Percentiles rank a stretch among this genome's conserved stretches.
phyloP scores from a whole-genome alignment of 2,888 invertebrate species.

The Trichopoda pennipes region DNA sequence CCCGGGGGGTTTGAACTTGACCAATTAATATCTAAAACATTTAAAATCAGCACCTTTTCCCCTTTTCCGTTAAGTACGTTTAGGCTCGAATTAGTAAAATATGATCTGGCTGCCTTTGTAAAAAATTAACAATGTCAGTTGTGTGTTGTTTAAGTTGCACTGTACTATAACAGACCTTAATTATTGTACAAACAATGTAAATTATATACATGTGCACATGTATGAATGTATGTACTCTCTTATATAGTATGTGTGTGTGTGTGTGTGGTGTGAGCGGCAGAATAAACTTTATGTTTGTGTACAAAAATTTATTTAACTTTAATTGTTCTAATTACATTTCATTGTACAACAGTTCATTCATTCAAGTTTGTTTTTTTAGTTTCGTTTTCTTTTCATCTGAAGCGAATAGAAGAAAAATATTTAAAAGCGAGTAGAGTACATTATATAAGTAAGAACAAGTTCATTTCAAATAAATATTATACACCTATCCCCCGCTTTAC shows the following conservation, averaged over 20 bases:
- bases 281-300: constrained; percentile 22
- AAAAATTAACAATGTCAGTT: neutral
- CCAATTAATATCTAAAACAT: no score
- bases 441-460: neutral
- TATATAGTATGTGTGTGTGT: neutral
- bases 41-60: no score
- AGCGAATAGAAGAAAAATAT: neutral
- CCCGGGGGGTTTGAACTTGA: no score
- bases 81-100: no score
- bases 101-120: neutral
- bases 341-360: constrained; percentile 47
- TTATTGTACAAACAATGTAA: constrained; percentile 32
- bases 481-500: no score
- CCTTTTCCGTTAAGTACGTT: no score
- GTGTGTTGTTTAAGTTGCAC: constrained; percentile 14
- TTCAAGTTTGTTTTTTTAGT: constrained; percentile 20
- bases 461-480: no score
- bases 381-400: neutral
- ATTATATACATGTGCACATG: neutral
- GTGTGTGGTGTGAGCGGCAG: neutral
- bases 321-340: constrained; percentile 65
- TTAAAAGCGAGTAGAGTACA: no score
- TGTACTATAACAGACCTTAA: constrained; percentile 19
- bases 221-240: neutral
- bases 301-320: constrained; percentile 44